Evolutionary conservation across 2,888 invertebrate species (phyloP).

Genomic region (Drosophila lacicola): DNA sequence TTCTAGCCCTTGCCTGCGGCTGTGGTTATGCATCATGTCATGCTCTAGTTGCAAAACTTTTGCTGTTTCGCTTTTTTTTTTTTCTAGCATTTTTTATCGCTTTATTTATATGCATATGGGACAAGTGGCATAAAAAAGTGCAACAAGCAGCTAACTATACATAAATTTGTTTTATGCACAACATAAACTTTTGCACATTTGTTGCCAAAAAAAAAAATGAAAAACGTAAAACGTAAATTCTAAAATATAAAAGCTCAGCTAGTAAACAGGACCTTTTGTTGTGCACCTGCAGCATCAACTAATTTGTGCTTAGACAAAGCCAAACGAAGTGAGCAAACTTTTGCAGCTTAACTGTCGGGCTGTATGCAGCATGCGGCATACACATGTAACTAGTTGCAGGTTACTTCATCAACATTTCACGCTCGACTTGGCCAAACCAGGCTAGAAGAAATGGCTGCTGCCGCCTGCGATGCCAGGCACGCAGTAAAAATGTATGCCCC

Average conservation of each 20-base stretch:
- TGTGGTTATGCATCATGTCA: slow-evolving; percentile 74
- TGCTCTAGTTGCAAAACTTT: slow-evolving; percentile 77
- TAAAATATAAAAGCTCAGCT: slow-evolving; percentile 20
- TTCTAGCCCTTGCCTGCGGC: slow-evolving; percentile 28
- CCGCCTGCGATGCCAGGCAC: slow-evolving; percentile 39
- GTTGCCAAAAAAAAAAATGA: slow-evolving; percentile 27
- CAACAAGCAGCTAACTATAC: slow-evolving; percentile 58
- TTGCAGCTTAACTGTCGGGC: slow-evolving; percentile 60
- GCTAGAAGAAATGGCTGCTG: slow-evolving; percentile 46
- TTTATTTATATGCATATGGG: slow-evolving; percentile 72
- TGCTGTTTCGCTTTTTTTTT: slow-evolving; percentile 35
- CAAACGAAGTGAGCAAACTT: slow-evolving; percentile 43
- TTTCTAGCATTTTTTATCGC: slow-evolving; percentile 51
- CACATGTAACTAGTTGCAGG: slow-evolving; percentile 60
- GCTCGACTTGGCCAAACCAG: slow-evolving; percentile 65
- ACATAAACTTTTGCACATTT: slow-evolving; percentile 61
- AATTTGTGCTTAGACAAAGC: slow-evolving; percentile 70
- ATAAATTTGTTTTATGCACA: slow-evolving; percentile 71
- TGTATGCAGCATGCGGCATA: slow-evolving; percentile 33
- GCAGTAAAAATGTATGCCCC: slow-evolving; percentile 71
- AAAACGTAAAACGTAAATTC: slow-evolving; percentile 3
- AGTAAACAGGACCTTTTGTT: slow-evolving; percentile 46
- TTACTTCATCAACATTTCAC: slow-evolving; percentile 80
- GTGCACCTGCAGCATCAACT: slow-evolving; percentile 59
- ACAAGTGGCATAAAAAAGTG: slow-evolving; percentile 67